Evolutionary conservation across 2,113 vertebrate species (phyloP).

Genomic region (Silurus meridionalis): DNA sequence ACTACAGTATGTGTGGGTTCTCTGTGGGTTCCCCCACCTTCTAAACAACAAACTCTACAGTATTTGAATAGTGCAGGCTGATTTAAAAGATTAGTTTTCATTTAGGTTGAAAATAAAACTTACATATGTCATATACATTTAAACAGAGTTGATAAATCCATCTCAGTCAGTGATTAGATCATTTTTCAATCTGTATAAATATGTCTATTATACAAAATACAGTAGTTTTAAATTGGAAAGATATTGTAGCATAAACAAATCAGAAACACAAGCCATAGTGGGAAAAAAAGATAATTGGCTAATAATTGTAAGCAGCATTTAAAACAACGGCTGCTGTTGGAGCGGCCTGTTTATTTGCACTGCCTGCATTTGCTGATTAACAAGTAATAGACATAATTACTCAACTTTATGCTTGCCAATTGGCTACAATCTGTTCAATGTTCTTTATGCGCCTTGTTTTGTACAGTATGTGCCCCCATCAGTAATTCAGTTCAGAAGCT

Average conservation of each 20-base stretch:
- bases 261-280: background rate
- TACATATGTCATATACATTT: background rate
- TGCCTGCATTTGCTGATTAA: constrained; percentile 28
- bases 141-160: background rate
- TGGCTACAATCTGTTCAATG: constrained; percentile 20
- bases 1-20: background rate
- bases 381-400: constrained; percentile 13
- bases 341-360: constrained; percentile 12
- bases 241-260: constrained; percentile 1
- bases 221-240: background rate
- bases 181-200: background rate
- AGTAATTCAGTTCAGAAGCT: constrained; percentile 16
- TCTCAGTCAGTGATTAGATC: background rate
- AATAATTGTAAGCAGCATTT: background rate
- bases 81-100: background rate
- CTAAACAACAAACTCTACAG: background rate
- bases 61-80: background rate
- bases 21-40: background rate
- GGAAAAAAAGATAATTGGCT: background rate
- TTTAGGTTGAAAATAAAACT: background rate
- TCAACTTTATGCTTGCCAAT: constrained; percentile 20
- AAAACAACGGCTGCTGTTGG: background rate
- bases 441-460: background rate
- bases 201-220: background rate
- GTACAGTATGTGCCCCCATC: background rate